Conservation (phyloP, 2,888 invertebrate species). For the Limnephilus lunatus region DNA sequence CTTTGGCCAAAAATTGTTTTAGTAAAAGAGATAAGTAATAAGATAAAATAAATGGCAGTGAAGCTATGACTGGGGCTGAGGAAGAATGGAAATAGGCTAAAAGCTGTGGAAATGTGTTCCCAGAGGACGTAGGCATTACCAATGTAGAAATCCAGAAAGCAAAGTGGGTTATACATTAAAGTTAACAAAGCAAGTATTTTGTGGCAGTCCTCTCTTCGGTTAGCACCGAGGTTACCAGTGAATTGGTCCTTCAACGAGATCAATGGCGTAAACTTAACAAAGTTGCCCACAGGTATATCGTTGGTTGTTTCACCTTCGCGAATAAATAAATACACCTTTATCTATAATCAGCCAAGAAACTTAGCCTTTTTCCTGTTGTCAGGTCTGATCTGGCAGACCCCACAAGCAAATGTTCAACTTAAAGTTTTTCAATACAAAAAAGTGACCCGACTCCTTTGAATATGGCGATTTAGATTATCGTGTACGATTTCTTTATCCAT, state of each 20-base stretch:
- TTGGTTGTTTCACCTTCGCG: neutral
- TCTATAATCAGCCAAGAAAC: conserved; percentile 32
- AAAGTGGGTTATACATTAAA: too few relatives aligned
- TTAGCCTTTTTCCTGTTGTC: conserved; percentile 4
- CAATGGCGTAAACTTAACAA: conserved; percentile 2
- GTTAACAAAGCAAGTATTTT: too few relatives aligned
- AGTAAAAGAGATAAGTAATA: too few relatives aligned
- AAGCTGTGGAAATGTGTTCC: too few relatives aligned
- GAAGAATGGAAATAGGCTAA: too few relatives aligned
- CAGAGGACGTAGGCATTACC: too few relatives aligned
- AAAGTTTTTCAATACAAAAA: conserved; percentile 22
- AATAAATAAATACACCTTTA: conserved; percentile 2
- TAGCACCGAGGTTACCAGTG: too few relatives aligned
- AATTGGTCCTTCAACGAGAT: neutral
- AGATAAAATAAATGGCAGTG: too few relatives aligned
- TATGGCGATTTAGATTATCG: conserved; percentile 19
- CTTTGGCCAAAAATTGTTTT: too few relatives aligned
- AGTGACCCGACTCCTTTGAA: conserved; percentile 36
- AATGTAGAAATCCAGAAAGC: too few relatives aligned
- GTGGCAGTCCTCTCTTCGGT: too few relatives aligned
- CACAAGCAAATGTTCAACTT: conserved; percentile 11
- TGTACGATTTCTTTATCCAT: conserved; percentile 16
- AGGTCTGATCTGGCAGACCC: conserved; percentile 6
- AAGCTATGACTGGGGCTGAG: too few relatives aligned
- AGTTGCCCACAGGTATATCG: neutral